Base-by-base conservation (phyloP, 2,888 invertebrate genomes). In the Notodromas monacha region DNA sequence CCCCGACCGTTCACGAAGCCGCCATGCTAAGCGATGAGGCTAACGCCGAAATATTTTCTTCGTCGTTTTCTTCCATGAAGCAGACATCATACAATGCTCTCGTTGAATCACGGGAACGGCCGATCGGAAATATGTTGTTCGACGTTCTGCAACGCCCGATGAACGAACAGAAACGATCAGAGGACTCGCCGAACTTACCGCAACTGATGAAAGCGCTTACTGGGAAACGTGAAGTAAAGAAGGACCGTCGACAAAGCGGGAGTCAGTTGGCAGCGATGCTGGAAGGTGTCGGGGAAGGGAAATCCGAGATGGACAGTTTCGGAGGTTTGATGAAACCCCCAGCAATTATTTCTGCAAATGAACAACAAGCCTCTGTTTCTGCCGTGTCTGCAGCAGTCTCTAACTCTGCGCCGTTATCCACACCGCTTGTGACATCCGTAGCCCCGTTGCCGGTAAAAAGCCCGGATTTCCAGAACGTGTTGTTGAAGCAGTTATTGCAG, bases 401-500 rank as follows among this genome's bases (percentile, higher is more conserved):
- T 30, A 12, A 11, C 11, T n/a, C 12, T 11, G 14, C 29, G n/a
- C 16, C 5, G 10, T 10, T 29, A 26, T 11, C 34, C n/a, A n/a
- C n/a, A n/a, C n/a, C n/a, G n/a, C 8, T 6, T 8, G n/a, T 8
- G 8, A 21, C 21, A 8, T 21, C 21, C n/a, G 21, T 21, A 8
- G 21, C 21, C 6, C n/a, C 21, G n/a, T 6, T 21, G 6, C 21
- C 21, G n/a, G 6, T 13, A 6, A 27, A 27, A 12, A 6, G 10
- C 8, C 11, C 10, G 12, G 27, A 27, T 12, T 6, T 33, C 13
- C 34, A 34, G 29, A 36, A 36, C 29, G 33, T 33, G 13, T 30
- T 34, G 15, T 28, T 36, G 16, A 34, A 35, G 16, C 35, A 34
- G 21, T 28, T 37, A 12, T 30, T 35, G 27, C 33, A 34, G 27